Conservation (phyloP, 92 coral and sea anemone species). For the Heteractis magnifica region DNA sequence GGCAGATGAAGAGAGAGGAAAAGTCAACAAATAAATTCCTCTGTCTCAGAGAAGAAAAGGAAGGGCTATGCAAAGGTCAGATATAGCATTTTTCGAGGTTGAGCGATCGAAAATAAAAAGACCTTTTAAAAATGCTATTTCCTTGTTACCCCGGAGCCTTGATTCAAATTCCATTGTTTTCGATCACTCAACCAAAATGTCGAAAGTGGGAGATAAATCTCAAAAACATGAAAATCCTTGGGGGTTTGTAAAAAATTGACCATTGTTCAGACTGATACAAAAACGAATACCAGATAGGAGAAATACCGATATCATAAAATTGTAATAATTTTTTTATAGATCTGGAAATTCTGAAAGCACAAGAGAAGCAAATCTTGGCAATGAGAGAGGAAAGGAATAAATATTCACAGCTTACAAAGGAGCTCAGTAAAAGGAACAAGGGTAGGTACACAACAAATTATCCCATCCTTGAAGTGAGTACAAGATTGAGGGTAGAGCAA, state of each 20-base stretch:
- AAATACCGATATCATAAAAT: no score
- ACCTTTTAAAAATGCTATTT: no score
- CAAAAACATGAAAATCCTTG: no score
- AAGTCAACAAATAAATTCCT: slow-evolving; percentile 1
- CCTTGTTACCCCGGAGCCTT: no score
- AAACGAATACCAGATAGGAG: no score
- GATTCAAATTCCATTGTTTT: no score
- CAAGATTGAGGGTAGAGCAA: no score
- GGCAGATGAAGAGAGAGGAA: slow-evolving; percentile 50
- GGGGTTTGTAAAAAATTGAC: no score
- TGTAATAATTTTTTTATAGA: background rate
- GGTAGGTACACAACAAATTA: background rate
- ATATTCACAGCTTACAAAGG: slow-evolving; percentile 2
- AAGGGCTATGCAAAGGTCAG: slow-evolving; percentile 10
- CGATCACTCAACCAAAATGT: no score
- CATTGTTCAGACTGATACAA: no score
- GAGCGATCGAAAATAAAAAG: no score
- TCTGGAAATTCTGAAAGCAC: background rate
- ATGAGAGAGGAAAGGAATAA: slow-evolving; percentile 24
- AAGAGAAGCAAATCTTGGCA: slow-evolving; percentile 10
- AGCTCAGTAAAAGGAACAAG: slow-evolving; percentile 1
- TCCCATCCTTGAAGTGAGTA: background rate
- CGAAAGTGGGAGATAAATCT: no score
- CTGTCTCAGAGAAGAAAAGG: slow-evolving; percentile 2
- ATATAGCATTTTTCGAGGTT: background rate